phyloP scores from a whole-genome alignment of 2,888 invertebrate species.

The Troilus luridus region DNA sequence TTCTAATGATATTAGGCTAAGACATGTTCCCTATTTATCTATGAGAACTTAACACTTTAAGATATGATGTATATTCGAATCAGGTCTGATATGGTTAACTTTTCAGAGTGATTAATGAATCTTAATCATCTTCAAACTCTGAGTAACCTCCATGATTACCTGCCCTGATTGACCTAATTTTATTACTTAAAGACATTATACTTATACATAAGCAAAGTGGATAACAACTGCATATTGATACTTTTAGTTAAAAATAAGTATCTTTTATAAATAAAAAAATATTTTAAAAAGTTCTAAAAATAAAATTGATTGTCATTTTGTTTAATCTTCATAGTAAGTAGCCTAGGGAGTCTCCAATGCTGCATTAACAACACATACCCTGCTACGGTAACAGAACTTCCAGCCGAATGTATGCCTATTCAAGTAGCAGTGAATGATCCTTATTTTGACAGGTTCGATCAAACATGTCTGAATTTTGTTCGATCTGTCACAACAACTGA shows the following conservation, averaged over 20 bases:
- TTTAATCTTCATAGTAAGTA: constrained; percentile 9
- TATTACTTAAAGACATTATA: too few relatives aligned
- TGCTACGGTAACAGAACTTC: constrained; percentile 77
- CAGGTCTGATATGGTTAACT: background rate
- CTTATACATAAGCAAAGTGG: too few relatives aligned
- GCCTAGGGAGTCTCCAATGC: constrained; percentile 13
- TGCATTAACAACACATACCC: constrained; percentile 69
- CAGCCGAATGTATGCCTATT: constrained; percentile 59
- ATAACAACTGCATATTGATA: too few relatives aligned
- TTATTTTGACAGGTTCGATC: constrained; percentile 56
- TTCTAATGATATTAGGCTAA: background rate
- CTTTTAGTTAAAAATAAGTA: background rate
- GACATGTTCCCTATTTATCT: background rate
- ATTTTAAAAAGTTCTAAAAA: background rate
- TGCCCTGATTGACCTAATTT: too few relatives aligned
- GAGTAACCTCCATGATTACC: too few relatives aligned
- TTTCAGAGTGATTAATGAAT: background rate
- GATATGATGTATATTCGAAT: background rate
- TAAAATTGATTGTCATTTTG: background rate
- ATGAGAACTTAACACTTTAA: background rate
- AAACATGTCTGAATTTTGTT: constrained; percentile 61
- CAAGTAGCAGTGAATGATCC: constrained; percentile 58
- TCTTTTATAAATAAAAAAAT: background rate
- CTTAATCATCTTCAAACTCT: background rate
- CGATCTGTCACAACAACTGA: constrained; percentile 71